Conservation (phyloP, 2,888 invertebrate species). For the Drosophila tanythrix region DNA sequence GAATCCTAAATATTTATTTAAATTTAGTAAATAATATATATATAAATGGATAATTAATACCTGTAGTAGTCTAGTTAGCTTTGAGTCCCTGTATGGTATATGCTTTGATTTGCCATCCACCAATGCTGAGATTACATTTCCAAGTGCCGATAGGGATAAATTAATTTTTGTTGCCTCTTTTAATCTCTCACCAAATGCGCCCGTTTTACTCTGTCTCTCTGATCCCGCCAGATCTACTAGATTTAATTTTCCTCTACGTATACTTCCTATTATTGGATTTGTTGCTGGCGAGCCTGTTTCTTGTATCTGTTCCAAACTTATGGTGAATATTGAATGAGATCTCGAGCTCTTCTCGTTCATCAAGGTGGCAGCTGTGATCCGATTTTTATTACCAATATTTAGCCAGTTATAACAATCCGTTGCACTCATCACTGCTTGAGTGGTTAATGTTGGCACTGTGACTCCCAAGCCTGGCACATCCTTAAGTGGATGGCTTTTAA, state of each 20-base stretch:
- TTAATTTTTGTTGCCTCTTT: conserved; percentile 96
- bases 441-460: conserved; percentile 87
- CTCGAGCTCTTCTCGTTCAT: conserved; percentile 95
- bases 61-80: conserved; percentile 91
- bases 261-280: conserved; percentile 50
- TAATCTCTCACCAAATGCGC: conserved; percentile 93
- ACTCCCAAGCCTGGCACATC: conserved; percentile 86
- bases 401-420: conserved; percentile 91
- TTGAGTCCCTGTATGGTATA: conserved; percentile 93
- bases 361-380: conserved; percentile 93
- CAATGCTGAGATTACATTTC: conserved; percentile 94
- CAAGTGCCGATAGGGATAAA: conserved; percentile 93
- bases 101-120: conserved; percentile 93
- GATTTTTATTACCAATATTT: conserved; percentile 91
- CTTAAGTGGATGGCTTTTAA: conserved; percentile 84
- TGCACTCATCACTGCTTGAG: conserved; percentile 92
- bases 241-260: conserved; percentile 88
- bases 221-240: conserved; percentile 95
- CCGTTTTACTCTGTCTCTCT: conserved; percentile 93
- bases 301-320: conserved; percentile 92
- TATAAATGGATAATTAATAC: conserved; percentile 81
- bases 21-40: neutral
- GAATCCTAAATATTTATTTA: conserved; percentile 87
- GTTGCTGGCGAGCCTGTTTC: conserved; percentile 24
- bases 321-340: conserved; percentile 94